Conservation (phyloP, 2,113 vertebrate genomes). For the Chamaea fasciata region DNA sequence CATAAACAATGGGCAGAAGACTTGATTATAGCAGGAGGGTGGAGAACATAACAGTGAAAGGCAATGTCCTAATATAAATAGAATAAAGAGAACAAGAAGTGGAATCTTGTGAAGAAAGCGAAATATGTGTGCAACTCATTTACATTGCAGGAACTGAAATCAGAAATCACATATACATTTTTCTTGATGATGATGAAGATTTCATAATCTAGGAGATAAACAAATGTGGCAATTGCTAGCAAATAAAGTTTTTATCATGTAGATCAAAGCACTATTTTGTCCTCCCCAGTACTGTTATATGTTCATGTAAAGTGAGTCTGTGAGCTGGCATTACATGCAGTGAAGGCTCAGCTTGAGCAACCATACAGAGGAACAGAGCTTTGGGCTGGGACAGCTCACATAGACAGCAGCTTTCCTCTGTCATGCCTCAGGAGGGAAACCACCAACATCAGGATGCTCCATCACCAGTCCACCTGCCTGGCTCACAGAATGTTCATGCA, state of each 20-base stretch:
- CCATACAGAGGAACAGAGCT: rapidly evolving
- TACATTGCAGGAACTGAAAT: background rate
- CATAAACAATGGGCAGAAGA: conserved; percentile 17
- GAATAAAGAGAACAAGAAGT: background rate
- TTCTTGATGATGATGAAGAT: background rate
- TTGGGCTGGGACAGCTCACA: background rate
- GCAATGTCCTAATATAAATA: background rate
- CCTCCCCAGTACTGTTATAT: background rate
- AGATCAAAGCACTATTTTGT: background rate
- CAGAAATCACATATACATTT: background rate
- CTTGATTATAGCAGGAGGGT: background rate
- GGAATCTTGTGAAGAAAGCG: background rate
- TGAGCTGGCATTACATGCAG: background rate
- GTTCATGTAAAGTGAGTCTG: background rate
- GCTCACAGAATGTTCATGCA: rapidly evolving
- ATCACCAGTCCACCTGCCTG: background rate
- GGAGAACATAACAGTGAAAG: background rate
- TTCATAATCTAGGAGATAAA: background rate
- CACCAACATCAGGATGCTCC: background rate
- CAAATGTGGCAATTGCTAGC: background rate
- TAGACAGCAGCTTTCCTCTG: background rate
- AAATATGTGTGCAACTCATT: background rate
- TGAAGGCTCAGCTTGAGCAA: background rate
- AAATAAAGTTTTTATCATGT: background rate
- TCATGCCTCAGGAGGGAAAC: background rate